A percentile compares a stretch with the other conserved stretches of the same genome.
Evolutionary conservation across 1,140 invertebrate species (phyloP).

Genomic region (Papilio glaucus): DNA sequence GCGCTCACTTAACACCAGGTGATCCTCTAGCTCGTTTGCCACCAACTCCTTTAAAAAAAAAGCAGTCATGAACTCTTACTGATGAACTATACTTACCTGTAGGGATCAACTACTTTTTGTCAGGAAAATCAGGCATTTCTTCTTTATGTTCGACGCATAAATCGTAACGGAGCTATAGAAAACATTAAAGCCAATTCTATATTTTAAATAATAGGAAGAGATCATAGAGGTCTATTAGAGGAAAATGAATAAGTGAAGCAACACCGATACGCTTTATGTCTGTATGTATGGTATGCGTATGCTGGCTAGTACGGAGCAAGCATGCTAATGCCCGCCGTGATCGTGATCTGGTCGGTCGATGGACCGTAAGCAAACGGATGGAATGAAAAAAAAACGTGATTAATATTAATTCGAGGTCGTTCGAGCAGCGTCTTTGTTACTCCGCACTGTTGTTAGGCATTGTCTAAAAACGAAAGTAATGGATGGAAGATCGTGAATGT

Average conservation of each 20-base stretch:
- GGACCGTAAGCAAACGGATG: conserved; percentile 25
- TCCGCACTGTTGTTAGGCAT: background rate
- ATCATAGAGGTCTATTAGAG: conserved; percentile 11
- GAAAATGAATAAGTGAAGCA: conserved; percentile 23
- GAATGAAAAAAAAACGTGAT: conserved; percentile 25
- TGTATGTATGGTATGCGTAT: conserved; percentile 25
- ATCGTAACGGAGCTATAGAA: too few relatives aligned
- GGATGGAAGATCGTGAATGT: background rate
- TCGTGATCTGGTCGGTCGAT: conserved; percentile 28
- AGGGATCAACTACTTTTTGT: too few relatives aligned
- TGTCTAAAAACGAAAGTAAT: background rate
- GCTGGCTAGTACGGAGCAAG: background rate
- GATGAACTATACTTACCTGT: too few relatives aligned
- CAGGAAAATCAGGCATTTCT: too few relatives aligned
- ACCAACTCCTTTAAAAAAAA: too few relatives aligned
- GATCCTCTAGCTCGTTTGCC: too few relatives aligned
- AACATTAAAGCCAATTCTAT: too few relatives aligned
- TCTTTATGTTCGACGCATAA: too few relatives aligned
- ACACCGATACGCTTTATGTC: conserved; percentile 9
- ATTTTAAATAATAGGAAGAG: conserved; percentile 33
- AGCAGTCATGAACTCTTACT: too few relatives aligned
- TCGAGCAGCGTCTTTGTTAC: conserved; percentile 9
- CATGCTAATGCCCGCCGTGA: conserved; percentile 9
- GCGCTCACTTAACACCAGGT: too few relatives aligned
- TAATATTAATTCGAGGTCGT: conserved; percentile 33